Evolutionary conservation across 2,113 vertebrate genomes (phyloP).

Genomic region (Mustelus asterias): DNA sequence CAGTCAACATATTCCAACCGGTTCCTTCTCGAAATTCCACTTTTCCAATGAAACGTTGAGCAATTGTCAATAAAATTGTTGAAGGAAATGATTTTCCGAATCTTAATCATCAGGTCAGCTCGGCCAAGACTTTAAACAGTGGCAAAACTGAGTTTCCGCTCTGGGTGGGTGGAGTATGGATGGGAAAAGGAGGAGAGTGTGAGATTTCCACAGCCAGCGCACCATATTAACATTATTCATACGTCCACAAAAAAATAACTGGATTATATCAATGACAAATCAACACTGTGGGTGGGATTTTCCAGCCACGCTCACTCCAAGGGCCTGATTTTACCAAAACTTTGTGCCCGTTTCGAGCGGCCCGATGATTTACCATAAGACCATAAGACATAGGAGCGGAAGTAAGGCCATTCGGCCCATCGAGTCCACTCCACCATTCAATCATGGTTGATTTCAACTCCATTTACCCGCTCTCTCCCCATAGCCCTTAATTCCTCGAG

Average conservation of each 20-base stretch:
- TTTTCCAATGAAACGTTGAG: neutral
- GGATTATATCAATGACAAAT: neutral
- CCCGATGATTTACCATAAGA: too few species aligned
- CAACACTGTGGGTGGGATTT: too few species aligned
- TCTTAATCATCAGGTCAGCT: neutral
- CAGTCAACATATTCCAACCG: neutral
- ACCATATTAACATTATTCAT: neutral
- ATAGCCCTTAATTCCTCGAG: too few species aligned
- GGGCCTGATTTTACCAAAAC: too few species aligned
- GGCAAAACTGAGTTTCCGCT: neutral
- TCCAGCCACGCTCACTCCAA: too few species aligned
- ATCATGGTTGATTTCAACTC: too few species aligned
- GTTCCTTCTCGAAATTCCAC: neutral
- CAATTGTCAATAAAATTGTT: neutral
- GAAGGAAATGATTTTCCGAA: neutral
- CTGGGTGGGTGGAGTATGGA: neutral
- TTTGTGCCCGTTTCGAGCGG: too few species aligned
- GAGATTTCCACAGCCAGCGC: neutral
- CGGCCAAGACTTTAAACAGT: neutral
- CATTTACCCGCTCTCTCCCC: too few species aligned
- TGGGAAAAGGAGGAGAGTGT: neutral
- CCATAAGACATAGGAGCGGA: too few species aligned
- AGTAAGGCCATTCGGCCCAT: too few species aligned
- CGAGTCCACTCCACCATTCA: too few species aligned
- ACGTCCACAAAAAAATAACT: neutral